Percentiles rank a stretch among this genome's conserved stretches.
Evolutionary conservation across 2,797 vertebrate genomes (phyloP).

Genomic region (Pyrocephalus nanus): DNA sequence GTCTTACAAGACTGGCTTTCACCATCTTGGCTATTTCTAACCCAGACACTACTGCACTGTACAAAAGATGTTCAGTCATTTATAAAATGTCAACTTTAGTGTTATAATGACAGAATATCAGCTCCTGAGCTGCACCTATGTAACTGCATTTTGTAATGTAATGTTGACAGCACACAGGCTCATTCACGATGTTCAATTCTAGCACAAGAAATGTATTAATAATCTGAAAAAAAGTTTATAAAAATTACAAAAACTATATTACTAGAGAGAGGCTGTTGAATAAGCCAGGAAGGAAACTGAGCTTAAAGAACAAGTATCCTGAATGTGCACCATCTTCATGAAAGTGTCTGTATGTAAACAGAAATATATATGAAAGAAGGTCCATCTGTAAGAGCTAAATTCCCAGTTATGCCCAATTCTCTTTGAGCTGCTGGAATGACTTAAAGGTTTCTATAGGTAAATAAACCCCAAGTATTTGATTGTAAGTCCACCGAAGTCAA

Average conservation of each 20-base stretch:
- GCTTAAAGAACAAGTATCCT: not conserved
- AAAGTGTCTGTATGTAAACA: not conserved
- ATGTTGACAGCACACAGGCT: not conserved
- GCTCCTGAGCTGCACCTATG: not conserved
- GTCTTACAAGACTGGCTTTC: constrained; percentile 24
- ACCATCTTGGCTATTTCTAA: not conserved
- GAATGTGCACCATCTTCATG: not conserved
- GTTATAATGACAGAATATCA: not conserved
- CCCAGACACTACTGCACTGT: not conserved
- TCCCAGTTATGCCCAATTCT: not conserved
- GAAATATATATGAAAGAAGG: not conserved
- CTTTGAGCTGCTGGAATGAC: not conserved
- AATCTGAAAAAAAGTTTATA: not conserved
- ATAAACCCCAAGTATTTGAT: not conserved
- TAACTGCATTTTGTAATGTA: not conserved
- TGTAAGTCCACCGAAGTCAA: not conserved
- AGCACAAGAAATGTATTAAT: not conserved
- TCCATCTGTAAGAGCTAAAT: not conserved
- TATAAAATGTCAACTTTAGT: not conserved
- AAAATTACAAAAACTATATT: not conserved
- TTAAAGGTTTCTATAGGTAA: not conserved
- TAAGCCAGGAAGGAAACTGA: not conserved
- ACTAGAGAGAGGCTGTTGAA: not conserved
- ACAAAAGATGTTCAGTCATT: constrained; percentile 1
- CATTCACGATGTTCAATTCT: not conserved